Conservation (phyloP, 2,113 vertebrate species). For the Tringa solitaria region DNA sequence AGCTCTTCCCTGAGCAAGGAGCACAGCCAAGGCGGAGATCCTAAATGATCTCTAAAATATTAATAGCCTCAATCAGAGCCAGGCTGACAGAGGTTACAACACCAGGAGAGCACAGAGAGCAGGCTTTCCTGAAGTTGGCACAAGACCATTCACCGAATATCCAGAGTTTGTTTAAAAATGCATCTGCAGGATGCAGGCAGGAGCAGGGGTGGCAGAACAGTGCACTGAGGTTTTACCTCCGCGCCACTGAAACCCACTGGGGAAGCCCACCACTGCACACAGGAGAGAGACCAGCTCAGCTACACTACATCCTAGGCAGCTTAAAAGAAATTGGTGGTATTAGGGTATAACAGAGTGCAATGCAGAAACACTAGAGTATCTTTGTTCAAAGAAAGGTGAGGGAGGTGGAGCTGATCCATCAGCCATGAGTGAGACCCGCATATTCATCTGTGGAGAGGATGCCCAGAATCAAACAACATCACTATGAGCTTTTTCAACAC, state of each 20-base stretch:
- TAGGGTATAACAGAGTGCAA: not conserved
- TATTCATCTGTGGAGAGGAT: not conserved
- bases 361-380: not conserved
- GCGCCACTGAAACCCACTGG: not conserved
- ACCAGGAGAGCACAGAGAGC: not conserved
- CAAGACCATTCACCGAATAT: not conserved
- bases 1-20: not conserved
- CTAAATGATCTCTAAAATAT: slow-evolving; percentile 51
- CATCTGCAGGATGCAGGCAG: not conserved
- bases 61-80: slow-evolving; percentile 26
- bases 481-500: not conserved
- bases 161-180: slow-evolving; percentile 23
- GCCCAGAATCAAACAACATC: not conserved
- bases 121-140: not conserved
- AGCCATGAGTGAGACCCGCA: not conserved
- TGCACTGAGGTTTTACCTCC: not conserved
- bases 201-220: not conserved
- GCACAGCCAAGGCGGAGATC: not conserved
- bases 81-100: slow-evolving; percentile 1
- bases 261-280: not conserved
- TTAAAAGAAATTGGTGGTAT: not conserved
- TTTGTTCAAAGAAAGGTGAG: not conserved
- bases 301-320: not conserved
- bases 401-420: not conserved
- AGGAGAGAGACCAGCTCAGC: not conserved